A percentile compares a stretch with the other conserved stretches of the same genome.
phyloP scores from a whole-genome alignment of 2,888 invertebrate species.

The Acanthosepion lycidas region DNA sequence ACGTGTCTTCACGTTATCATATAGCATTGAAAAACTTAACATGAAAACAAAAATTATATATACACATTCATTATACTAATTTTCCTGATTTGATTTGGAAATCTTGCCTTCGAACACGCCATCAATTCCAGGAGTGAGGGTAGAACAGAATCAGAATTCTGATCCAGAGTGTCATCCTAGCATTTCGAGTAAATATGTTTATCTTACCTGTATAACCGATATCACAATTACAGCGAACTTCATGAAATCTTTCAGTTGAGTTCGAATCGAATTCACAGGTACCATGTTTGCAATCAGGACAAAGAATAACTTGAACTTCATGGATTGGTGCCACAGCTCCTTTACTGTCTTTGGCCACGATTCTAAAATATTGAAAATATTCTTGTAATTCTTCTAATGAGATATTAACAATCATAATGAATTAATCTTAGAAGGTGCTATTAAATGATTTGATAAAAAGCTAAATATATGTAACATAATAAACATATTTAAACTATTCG shows the following conservation, averaged over 20 bases:
- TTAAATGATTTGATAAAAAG: too few species aligned
- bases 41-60: too few species aligned
- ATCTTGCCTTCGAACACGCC: neutral
- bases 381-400: neutral
- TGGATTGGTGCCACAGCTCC: constrained; percentile 24
- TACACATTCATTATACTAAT: too few species aligned
- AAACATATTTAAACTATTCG: too few species aligned
- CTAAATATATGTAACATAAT: too few species aligned
- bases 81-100: neutral
- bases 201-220: constrained; percentile 38
- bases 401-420: too few species aligned
- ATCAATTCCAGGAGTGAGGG: too few species aligned
- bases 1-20: too few species aligned
- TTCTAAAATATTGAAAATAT: neutral
- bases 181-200: neutral
- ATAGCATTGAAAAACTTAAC: too few species aligned
- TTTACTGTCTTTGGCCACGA: constrained; percentile 23
- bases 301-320: constrained; percentile 33
- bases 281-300: constrained; percentile 37
- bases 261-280: neutral
- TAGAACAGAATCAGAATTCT: too few species aligned
- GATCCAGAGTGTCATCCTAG: neutral
- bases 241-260: neutral
- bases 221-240: constrained; percentile 36
- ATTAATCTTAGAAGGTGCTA: too few species aligned